Percentiles rank a stretch among this genome's conserved stretches.
These are phyloP conservation scores for Rhynchonema sp. DNA, from an alignment of 2,888 invertebrate species.

Conservation along the genomic window DNA sequence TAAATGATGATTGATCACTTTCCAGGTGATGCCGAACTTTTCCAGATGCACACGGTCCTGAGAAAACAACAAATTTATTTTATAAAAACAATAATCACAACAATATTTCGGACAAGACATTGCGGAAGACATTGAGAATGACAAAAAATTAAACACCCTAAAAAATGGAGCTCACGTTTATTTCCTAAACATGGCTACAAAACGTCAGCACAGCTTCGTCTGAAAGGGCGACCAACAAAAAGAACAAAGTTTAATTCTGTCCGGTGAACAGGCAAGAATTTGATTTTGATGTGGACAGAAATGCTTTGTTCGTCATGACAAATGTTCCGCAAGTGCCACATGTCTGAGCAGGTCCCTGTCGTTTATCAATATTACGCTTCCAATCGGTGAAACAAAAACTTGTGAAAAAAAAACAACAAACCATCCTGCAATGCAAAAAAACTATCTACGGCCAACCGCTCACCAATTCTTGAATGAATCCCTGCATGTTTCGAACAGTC, in stretches of 20 bases:
- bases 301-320: too few relatives aligned
- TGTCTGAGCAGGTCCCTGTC: too few relatives aligned
- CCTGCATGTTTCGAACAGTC: constrained; percentile 22
- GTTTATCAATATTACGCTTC: too few relatives aligned
- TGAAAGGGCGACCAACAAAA: neutral
- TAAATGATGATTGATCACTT: constrained; percentile 46
- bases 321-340: too few relatives aligned
- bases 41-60: constrained; percentile 42
- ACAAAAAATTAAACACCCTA: too few relatives aligned
- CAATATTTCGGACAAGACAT: too few relatives aligned
- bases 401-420: neutral
- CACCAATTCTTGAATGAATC: constrained; percentile 39
- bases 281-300: neutral
- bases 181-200: too few relatives aligned
- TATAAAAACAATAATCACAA: too few relatives aligned
- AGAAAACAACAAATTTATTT: too few relatives aligned
- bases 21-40: constrained; percentile 46
- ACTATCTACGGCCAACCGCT: too few relatives aligned
- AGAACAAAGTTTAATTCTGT: neutral
- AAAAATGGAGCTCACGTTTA: too few relatives aligned
- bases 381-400: neutral
- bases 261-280: neutral
- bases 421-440: neutral
- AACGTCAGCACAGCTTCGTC: neutral
- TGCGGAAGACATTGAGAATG: too few relatives aligned